These are phyloP conservation scores for Rhinoraja longicauda DNA, from an alignment of 2,797 vertebrate species.

Conservation along the genomic window DNA sequence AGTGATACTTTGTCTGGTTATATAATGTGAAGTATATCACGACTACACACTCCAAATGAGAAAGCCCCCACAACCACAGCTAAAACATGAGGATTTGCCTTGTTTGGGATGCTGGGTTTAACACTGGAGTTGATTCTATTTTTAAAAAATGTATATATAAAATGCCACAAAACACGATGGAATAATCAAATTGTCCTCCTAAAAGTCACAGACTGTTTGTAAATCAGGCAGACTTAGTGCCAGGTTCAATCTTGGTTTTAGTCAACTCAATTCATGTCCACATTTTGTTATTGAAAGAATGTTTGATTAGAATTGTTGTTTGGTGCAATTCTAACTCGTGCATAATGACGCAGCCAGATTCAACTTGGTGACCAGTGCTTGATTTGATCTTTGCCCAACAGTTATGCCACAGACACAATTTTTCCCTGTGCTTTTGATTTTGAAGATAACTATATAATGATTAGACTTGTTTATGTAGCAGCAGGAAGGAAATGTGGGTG, in stretches of 20 bases:
- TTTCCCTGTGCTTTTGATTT: background rate
- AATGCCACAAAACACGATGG: background rate
- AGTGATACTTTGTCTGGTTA: conserved; percentile 16
- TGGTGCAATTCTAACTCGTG: background rate
- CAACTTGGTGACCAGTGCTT: background rate
- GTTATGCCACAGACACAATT: background rate
- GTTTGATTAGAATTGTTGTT: background rate
- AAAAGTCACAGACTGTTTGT: background rate
- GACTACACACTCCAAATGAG: background rate
- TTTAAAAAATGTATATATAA: background rate
- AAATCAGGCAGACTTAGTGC: background rate
- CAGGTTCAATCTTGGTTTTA: background rate
- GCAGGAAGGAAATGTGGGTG: conserved; percentile 25
- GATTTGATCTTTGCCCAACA: background rate
- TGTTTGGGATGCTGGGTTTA: background rate
- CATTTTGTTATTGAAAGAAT: background rate
- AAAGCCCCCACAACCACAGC: conserved; percentile 11
- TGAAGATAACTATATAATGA: conserved; percentile 20
- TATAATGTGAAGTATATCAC: conserved; percentile 30
- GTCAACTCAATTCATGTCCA: background rate
- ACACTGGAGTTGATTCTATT: background rate
- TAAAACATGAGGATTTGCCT: background rate
- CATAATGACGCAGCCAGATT: background rate
- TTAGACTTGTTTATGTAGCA: conserved; percentile 36
- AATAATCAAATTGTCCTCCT: background rate